Evolutionary conservation across 2,888 invertebrate species (phyloP).

Genomic region (Salticus scenicus): DNA sequence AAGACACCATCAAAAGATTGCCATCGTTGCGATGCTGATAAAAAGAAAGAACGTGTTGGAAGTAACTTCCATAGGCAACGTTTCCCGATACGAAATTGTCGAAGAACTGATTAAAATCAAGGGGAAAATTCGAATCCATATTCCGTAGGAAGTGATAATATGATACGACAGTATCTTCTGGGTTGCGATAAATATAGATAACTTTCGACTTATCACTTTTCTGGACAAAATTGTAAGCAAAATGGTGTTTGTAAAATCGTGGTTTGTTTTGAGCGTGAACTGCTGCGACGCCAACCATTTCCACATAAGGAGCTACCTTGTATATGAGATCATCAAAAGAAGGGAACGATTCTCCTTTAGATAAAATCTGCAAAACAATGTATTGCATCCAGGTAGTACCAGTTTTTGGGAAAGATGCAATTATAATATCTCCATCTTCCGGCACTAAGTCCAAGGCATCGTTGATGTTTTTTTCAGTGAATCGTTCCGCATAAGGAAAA

Average conservation of each 20-base stretch:
- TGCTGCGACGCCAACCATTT: constrained; percentile 34
- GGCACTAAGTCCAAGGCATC: constrained; percentile 29
- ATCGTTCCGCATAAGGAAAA: too few relatives aligned
- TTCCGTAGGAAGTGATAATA: constrained; percentile 74
- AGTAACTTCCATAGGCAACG: constrained; percentile 34
- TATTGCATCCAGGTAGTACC: constrained; percentile 68
- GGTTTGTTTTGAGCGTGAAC: constrained; percentile 26
- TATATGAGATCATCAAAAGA: constrained; percentile 69
- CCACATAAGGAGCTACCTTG: constrained; percentile 39
- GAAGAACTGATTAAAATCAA: constrained; percentile 24
- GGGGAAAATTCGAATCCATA: neutral
- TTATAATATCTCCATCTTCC: constrained; percentile 51
- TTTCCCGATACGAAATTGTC: constrained; percentile 19
- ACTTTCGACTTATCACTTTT: constrained; percentile 72
- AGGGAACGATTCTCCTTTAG: constrained; percentile 72
- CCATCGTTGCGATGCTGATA: constrained; percentile 2
- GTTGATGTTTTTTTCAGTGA: constrained; percentile 11
- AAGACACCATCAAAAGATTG: constrained; percentile 40
- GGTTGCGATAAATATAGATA: constrained; percentile 77
- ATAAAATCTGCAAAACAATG: constrained; percentile 56
- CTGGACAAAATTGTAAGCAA: constrained; percentile 40
- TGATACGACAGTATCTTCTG: constrained; percentile 77
- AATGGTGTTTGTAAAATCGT: constrained; percentile 33
- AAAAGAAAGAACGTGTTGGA: constrained; percentile 35
- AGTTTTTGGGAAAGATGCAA: constrained; percentile 63